These are phyloP conservation scores for Eulithis testata DNA, from an alignment of 2,888 invertebrate species.

Conservation along the genomic window DNA sequence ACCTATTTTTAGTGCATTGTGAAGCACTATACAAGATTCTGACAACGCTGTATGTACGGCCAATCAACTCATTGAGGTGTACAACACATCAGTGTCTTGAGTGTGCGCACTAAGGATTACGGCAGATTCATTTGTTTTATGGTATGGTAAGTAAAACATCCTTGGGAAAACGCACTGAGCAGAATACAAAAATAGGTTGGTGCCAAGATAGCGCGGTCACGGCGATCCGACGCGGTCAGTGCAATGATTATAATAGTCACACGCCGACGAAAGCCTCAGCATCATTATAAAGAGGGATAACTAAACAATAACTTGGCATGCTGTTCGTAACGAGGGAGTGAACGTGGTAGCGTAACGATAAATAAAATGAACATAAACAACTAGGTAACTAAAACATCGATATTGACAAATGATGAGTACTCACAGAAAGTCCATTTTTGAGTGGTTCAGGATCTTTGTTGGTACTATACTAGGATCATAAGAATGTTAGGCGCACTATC, in stretches of 20 bases:
- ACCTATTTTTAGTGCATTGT: slow-evolving; percentile 59
- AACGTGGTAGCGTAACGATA: slow-evolving; percentile 83
- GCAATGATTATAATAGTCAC: slow-evolving; percentile 73
- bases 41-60: slow-evolving; percentile 29
- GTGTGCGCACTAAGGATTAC: slow-evolving; percentile 23
- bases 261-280: slow-evolving; percentile 86
- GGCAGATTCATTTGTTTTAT: slow-evolving; percentile 21
- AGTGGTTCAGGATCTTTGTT: slow-evolving; percentile 58
- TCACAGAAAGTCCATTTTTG: slow-evolving; percentile 77
- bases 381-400: slow-evolving; percentile 74
- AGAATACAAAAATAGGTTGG: slow-evolving; percentile 73
- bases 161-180: slow-evolving; percentile 32
- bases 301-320: slow-evolving; percentile 83
- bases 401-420: slow-evolving; percentile 69
- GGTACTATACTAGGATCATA: slow-evolving; percentile 72
- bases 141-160: slow-evolving; percentile 23
- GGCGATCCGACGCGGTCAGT: slow-evolving; percentile 81
- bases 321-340: slow-evolving; percentile 84
- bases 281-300: slow-evolving; percentile 76
- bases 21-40: slow-evolving; percentile 22
- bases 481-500: slow-evolving; percentile 74
- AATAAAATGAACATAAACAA: slow-evolving; percentile 70
- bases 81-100: slow-evolving; percentile 23
- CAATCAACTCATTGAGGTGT: slow-evolving; percentile 27
- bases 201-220: slow-evolving; percentile 76